Base-by-base conservation (phyloP, 1,140 invertebrate genomes). In the Parapsyche elsis region DNA sequence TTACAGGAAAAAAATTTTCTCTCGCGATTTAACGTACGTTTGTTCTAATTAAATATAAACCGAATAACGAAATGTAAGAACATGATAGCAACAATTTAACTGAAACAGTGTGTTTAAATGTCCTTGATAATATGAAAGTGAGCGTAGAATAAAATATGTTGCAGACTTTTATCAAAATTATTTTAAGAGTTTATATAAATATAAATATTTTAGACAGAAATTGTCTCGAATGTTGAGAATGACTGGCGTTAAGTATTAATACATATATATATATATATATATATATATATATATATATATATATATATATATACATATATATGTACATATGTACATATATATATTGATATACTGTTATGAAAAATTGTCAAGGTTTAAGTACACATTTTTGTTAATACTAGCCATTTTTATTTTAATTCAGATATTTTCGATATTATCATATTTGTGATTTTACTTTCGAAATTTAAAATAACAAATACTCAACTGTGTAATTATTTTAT, bases 211-310 rank as follows among this genome's bases (percentile, higher is more conserved):
- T 53, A 75, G 73, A 75, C 73, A 26, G 16, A 59, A 57, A 75
- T 46, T 75, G 73, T 75, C 73, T 75, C 73, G 73, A 59, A 75
- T 75, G 73, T 57, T 75, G 73, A 75, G 73, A 75, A 75, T 75
- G 73, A 75, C 73, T 75, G 73, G 73, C 24, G 53, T 57, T 59
- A 75, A 59, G 53, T 19, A 75, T 75, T 71, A 38, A 46, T 75
- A 75, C 23, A 75, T 75, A 75, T 75, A 57, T 26, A 75, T n/a
- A n/a, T n/a, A n/a, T n/a, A n/a, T n/a, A n/a, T n/a, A n/a, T n/a
- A n/a, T n/a, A n/a, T n/a, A n/a, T n/a, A n/a, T n/a, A n/a, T n/a
- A n/a, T n/a, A n/a, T n/a, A n/a, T n/a, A n/a, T n/a, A n/a, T n/a
- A n/a, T n/a, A n/a, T n/a, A n/a, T n/a, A n/a, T n/a, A n/a, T n/a